Evolutionary conservation across 2,888 invertebrate species (phyloP).

Genomic region (Trichogramma evanescens): DNA sequence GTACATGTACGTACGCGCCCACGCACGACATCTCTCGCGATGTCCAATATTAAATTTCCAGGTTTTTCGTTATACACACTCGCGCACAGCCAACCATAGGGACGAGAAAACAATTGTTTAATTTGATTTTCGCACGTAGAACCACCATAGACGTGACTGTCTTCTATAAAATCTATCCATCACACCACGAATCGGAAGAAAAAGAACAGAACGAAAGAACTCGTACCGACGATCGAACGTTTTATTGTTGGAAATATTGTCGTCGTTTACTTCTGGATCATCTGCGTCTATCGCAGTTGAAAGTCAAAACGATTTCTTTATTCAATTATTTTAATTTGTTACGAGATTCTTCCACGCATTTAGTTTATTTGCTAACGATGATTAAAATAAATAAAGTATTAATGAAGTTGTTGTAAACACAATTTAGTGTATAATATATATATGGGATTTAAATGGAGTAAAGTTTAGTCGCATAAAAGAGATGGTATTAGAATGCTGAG

Average conservation of each 20-base stretch:
- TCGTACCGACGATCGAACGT: not conserved
- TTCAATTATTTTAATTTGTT: too few relatives aligned
- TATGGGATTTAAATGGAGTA: too few relatives aligned
- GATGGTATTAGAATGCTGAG: slow-evolving; percentile 3
- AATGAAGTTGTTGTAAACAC: too few relatives aligned
- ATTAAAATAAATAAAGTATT: too few relatives aligned
- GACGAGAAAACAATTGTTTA: slow-evolving; percentile 46
- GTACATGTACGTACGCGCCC: not conserved
- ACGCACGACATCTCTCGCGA: not conserved
- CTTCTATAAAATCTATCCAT: too few relatives aligned
- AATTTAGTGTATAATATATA: too few relatives aligned
- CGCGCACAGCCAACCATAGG: slow-evolving; percentile 28
- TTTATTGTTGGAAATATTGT: too few relatives aligned
- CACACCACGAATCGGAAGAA: not conserved
- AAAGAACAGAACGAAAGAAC: not conserved
- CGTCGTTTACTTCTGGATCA: too few relatives aligned
- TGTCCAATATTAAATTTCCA: not conserved
- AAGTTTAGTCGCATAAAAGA: not conserved
- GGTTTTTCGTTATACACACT: not conserved
- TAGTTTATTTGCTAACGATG: too few relatives aligned
- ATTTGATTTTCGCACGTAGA: slow-evolving; percentile 30
- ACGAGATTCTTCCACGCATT: too few relatives aligned
- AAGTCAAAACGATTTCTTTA: too few relatives aligned
- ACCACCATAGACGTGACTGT: not conserved
- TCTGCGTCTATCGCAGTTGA: too few relatives aligned